Conservation (phyloP, 2,113 vertebrate species). For the Galemys pyrenaicus region DNA sequence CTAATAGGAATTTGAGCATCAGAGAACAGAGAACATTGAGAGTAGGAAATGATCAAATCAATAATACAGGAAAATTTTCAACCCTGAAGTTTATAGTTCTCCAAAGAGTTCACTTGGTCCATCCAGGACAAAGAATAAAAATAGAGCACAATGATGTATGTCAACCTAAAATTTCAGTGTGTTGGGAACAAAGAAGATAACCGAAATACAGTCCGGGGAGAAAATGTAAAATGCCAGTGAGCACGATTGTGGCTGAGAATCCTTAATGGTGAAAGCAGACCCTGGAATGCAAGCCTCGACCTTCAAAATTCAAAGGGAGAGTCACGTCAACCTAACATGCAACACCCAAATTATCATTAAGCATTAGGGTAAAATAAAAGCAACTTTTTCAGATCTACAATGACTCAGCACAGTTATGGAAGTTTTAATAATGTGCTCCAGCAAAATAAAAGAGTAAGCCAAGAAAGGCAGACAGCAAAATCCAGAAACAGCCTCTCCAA, state of each 20-base stretch:
- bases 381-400: slow-evolving; percentile 2
- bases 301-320: slow-evolving; percentile 13
- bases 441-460: neutral
- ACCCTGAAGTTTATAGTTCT: neutral
- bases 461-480: neutral
- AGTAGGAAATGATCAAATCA: slow-evolving; percentile 36
- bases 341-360: neutral
- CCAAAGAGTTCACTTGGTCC: neutral
- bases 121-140: neutral
- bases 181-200: slow-evolving; percentile 17
- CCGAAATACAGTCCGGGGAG: neutral
- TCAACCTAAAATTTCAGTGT: neutral
- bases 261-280: neutral
- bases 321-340: slow-evolving; percentile 23
- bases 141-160: neutral
- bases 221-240: slow-evolving; percentile 20
- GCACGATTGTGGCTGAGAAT: neutral
- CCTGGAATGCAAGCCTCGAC: neutral
- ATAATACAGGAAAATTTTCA: slow-evolving; percentile 29
- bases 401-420: slow-evolving; percentile 3
- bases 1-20: neutral
- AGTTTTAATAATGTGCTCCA: neutral
- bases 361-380: neutral
- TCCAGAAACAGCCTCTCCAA: neutral
- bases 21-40: neutral